These are phyloP conservation scores for Serinus canaria DNA, from an alignment of 2,113 vertebrate genomes.

Conservation along the genomic window DNA sequence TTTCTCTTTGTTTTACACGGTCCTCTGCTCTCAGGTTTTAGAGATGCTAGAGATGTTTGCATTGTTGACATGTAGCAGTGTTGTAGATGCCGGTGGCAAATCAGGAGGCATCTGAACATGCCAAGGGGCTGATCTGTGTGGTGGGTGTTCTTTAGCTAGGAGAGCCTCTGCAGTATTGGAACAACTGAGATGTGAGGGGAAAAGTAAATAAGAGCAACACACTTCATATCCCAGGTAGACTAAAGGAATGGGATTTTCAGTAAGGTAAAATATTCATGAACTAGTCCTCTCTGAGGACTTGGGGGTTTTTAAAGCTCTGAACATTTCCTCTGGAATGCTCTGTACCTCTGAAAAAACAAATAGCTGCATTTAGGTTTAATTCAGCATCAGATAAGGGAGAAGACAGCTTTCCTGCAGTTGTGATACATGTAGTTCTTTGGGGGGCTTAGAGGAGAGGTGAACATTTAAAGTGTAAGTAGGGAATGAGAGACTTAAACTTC, in stretches of 20 bases:
- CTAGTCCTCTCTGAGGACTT: neutral
- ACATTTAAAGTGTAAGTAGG: neutral
- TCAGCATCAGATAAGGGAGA: neutral
- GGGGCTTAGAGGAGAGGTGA: neutral
- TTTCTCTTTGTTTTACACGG: neutral
- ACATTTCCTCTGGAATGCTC: neutral
- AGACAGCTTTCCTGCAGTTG: neutral
- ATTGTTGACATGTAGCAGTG: neutral
- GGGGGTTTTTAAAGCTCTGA: neutral
- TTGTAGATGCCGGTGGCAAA: neutral
- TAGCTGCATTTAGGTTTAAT: neutral
- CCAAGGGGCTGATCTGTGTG: neutral
- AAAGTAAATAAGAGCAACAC: neutral
- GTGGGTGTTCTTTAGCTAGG: neutral
- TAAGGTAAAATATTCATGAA: neutral
- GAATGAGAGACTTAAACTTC: neutral
- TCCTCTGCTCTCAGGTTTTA: neutral
- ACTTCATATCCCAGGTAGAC: neutral
- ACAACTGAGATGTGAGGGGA: fast-evolving
- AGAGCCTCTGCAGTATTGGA: neutral
- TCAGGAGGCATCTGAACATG: neutral
- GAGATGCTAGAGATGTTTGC: neutral
- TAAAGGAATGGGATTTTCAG: neutral
- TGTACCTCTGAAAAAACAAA: neutral
- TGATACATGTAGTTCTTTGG: neutral